phyloP scores from a whole-genome alignment of 2,113 vertebrate species.

The Stercorarius parasiticus region DNA sequence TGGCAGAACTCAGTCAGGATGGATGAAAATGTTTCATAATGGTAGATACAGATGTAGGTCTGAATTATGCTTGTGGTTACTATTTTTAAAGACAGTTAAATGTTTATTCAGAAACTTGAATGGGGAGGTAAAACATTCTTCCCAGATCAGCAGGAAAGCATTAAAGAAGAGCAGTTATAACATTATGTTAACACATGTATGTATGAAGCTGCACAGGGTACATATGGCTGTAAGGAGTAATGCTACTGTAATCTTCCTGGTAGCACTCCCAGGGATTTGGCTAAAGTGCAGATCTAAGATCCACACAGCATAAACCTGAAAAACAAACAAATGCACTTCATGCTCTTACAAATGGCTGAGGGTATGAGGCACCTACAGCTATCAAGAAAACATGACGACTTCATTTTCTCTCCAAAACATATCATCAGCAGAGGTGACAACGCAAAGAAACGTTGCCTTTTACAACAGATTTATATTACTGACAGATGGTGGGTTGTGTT shows the following conservation, averaged over 20 bases:
- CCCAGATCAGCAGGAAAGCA: not conserved
- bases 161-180: not conserved
- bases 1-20: not conserved
- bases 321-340: not conserved
- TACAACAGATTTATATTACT: not conserved
- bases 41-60: not conserved
- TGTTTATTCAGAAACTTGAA: not conserved
- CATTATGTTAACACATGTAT: not conserved
- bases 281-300: not conserved
- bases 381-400: not conserved
- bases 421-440: not conserved
- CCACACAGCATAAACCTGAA: not conserved
- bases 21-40: not conserved
- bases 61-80: not conserved
- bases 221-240: slow-evolving; percentile 29
- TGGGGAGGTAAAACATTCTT: not conserved
- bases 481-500: not conserved
- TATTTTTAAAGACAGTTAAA: not conserved
- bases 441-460: not conserved
- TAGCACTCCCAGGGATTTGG: slow-evolving; percentile 27
- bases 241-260: slow-evolving; percentile 36
- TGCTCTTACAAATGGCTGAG: not conserved
- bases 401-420: not conserved
- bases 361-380: not conserved
- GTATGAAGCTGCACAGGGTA: not conserved